phyloP scores from a whole-genome alignment of 2,797 vertebrate species.

The Crenuchus spilurus region DNA sequence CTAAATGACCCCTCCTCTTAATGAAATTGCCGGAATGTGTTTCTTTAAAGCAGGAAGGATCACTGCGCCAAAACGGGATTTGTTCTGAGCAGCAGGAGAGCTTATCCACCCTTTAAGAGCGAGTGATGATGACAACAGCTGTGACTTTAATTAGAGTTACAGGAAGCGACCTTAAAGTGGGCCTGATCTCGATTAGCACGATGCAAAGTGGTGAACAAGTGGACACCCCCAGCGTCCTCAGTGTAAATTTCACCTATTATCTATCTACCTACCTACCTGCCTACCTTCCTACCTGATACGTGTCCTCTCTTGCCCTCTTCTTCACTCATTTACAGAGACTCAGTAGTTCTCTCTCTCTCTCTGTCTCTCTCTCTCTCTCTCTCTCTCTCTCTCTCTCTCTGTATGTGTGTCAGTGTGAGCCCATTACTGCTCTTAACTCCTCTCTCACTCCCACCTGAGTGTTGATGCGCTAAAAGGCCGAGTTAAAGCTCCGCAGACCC shows the following conservation, averaged over 20 bases:
- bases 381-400: background rate
- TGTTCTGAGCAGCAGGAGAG: conserved; percentile 9
- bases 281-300: too few relatives aligned
- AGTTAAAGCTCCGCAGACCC: conserved; percentile 69
- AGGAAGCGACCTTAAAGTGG: conserved; percentile 9
- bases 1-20: background rate
- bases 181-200: too few relatives aligned
- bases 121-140: conserved; percentile 2
- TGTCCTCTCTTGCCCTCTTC: too few relatives aligned
- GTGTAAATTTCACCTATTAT: too few relatives aligned
- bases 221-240: too few relatives aligned
- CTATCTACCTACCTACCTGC: too few relatives aligned
- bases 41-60: conserved; percentile 12
- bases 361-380: conserved; percentile 40
- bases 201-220: too few relatives aligned
- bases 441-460: conserved; percentile 77
- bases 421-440: conserved; percentile 66
- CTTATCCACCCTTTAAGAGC: background rate
- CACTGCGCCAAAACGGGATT: conserved; percentile 24
- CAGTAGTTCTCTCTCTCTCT: conserved; percentile 15
- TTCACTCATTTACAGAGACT: conserved; percentile 23
- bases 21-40: conserved; percentile 8
- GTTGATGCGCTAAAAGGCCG: conserved; percentile 76
- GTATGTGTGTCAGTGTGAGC: conserved; percentile 48
- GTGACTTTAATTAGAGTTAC: conserved; percentile 5